Base-by-base conservation (phyloP, 2,888 invertebrate species). In the Agrochola lota region DNA sequence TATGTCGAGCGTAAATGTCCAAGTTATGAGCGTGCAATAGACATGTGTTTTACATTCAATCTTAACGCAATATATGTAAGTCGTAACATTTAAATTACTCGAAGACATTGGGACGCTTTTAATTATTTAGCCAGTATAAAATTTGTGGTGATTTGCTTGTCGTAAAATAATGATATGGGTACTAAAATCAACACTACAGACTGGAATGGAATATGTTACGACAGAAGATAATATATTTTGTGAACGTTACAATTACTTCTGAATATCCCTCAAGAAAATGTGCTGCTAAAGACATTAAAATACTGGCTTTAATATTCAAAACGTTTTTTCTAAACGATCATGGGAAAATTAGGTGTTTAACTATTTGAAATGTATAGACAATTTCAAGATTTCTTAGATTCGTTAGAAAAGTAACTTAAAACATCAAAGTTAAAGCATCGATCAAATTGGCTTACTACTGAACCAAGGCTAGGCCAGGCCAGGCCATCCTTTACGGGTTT, bases 1-100 rank as follows among this genome's bases (percentile, higher is more conserved):
- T 88, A 91, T 83, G 86, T 90, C 43, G 75, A 40, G 57, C 20
- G 89, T 94, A 92, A 94, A 94, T 87, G 92, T 93, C 92, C 80
- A 83, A 84, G 89, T 87, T 90, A 91, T 89, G 86, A 86, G 81
- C 81, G 86, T 77, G 84, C 89, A 90, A 86, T 85, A 87, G 87
- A 87, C 88, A 85, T 84, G 82, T 82, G 88, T 86, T 85, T 91
- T 86, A 88, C 88, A 90, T 93, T 91, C 91, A 92, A 92, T 92
- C 90, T 72, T 67, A 72, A 78, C 46, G 81, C 76, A 78, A 86
- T 88, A 79, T 88, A 81, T 71, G 84, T 78, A 63, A 68, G 75
- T 69, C 85, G 73, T 85, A 87, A 83, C 69, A 75, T 85, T 81
- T 83, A 79, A 80, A 87, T 87, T 87, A 79, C 78, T 67, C 43